Conservation (phyloP, 2,797 vertebrate genomes). For the Chromis chromis region DNA sequence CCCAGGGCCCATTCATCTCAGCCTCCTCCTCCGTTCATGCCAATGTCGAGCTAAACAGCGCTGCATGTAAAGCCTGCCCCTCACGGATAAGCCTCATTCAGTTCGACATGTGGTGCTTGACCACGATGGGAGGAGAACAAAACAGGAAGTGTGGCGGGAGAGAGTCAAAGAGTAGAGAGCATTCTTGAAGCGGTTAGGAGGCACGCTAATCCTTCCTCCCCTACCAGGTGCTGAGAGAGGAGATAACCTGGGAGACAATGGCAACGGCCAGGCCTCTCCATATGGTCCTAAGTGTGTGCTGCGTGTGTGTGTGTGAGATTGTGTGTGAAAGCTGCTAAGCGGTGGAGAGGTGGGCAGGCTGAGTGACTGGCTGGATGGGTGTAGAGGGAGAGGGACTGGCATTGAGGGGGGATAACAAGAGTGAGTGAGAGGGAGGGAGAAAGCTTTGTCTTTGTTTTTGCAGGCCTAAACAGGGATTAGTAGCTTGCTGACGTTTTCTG, state of each 20-base stretch:
- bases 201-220: conserved; percentile 74
- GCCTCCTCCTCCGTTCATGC: conserved; percentile 47
- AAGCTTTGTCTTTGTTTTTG: conserved; percentile 78
- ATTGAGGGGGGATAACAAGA: conserved; percentile 67
- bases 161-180: conserved; percentile 67
- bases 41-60: conserved; percentile 48
- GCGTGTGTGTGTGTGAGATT: conserved; percentile 16
- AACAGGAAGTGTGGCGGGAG: conserved; percentile 74
- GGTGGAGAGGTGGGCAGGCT: conserved; percentile 32
- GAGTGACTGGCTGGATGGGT: conserved; percentile 35
- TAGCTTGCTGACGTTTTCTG: conserved; percentile 78
- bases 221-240: conserved; percentile 81
- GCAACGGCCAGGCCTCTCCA: conserved; percentile 56
- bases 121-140: conserved; percentile 68
- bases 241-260: conserved; percentile 78
- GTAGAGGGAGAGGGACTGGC: conserved; percentile 42
- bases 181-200: conserved; percentile 72
- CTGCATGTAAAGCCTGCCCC: conserved; percentile 63
- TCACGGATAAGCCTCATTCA: conserved; percentile 73
- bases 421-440: conserved; percentile 47
- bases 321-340: conserved; percentile 37
- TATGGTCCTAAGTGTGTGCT: conserved; percentile 55
- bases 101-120: conserved; percentile 68
- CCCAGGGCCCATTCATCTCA: conserved; percentile 50
- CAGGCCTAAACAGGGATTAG: conserved; percentile 82